A percentile compares a stretch with the other conserved stretches of the same genome.
Conservation (phyloP, 2,113 vertebrate species). For the Pandion haliaetus region DNA sequence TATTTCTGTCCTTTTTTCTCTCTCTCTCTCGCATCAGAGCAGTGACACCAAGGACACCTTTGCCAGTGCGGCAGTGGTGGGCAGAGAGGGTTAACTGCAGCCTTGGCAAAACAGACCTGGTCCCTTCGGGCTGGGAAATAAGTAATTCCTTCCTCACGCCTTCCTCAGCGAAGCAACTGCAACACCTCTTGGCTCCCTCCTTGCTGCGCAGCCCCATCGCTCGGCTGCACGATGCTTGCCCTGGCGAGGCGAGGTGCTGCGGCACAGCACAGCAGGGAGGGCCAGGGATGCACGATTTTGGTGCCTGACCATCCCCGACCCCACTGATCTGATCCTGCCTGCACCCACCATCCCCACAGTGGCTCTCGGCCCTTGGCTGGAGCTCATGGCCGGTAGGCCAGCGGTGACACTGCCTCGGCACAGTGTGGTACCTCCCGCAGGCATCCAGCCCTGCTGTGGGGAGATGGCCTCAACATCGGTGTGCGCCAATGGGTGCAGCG, state of each 20-base stretch:
- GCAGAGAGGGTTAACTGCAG: constrained; percentile 28
- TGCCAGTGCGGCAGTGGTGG: accelerated
- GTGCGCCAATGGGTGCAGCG: background rate
- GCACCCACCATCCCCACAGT: background rate
- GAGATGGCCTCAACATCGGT: accelerated
- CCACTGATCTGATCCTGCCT: background rate
- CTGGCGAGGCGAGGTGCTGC: background rate
- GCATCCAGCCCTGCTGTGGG: background rate
- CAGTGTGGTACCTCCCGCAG: background rate
- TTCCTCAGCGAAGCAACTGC: background rate
- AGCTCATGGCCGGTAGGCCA: background rate
- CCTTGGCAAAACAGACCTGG: background rate
- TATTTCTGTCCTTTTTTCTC: background rate
- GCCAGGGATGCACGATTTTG: background rate
- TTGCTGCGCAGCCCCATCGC: background rate
- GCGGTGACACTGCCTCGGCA: accelerated
- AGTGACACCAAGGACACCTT: background rate
- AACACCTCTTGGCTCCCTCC: constrained; percentile 43
- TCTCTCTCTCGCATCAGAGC: background rate
- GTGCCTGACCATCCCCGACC: too few relatives aligned
- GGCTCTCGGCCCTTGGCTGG: background rate
- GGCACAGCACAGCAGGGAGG: accelerated
- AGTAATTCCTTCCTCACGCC: constrained; percentile 41
- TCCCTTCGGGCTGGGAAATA: constrained; percentile 27
- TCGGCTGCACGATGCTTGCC: background rate